phyloP scores from a whole-genome alignment of 1,140 invertebrate species.

The Eufriesea mexicana region DNA sequence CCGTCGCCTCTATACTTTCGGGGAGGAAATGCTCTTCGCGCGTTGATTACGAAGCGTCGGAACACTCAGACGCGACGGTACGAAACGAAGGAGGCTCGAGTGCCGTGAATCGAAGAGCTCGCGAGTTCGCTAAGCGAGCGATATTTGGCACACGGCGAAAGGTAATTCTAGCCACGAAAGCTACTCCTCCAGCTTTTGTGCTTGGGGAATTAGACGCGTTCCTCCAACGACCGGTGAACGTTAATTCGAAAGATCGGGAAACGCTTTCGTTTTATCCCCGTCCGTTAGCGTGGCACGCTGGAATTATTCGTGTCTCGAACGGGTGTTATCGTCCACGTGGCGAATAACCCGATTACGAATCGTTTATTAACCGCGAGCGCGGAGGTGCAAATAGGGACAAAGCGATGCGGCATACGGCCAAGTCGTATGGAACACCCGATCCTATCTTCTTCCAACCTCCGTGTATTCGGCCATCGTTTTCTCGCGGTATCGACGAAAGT shows the following conservation, averaged over 20 bases:
- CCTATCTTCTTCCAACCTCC: background rate
- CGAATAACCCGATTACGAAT: background rate
- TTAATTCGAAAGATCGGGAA: background rate
- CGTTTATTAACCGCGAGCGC: conserved; percentile 24
- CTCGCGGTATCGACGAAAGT: background rate
- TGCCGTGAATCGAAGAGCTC: too few relatives aligned
- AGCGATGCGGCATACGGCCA: background rate
- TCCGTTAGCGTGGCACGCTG: background rate
- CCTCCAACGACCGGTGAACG: background rate
- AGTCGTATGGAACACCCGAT: background rate
- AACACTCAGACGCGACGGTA: background rate
- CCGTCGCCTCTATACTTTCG: background rate
- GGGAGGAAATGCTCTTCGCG: too few relatives aligned
- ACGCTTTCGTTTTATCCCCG: background rate
- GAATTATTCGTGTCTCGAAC: conserved; percentile 27
- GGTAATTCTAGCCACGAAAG: background rate
- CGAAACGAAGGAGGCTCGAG: background rate
- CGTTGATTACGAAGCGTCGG: background rate
- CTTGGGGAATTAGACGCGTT: background rate
- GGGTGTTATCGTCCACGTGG: background rate
- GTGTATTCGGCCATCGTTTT: background rate
- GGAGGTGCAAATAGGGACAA: conserved; percentile 13
- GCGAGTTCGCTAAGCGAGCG: too few relatives aligned
- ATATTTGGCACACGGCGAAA: too few relatives aligned
- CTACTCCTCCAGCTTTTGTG: background rate